Evolutionary conservation across 2,797 vertebrate species (phyloP).

Genomic region (Tenualosa ilisha): DNA sequence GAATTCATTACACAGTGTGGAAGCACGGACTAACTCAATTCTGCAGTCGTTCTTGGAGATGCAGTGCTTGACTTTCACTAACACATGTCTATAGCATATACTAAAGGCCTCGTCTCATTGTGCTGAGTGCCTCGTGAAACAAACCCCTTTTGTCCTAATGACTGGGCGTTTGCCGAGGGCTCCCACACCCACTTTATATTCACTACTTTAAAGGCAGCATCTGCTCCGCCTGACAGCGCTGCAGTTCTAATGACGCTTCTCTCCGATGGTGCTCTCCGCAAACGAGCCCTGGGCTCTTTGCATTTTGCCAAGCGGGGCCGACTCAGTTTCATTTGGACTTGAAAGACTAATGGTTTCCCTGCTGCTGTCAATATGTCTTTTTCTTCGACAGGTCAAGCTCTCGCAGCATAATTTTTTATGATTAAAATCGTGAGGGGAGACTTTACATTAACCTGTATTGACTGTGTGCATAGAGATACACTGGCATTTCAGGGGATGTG

Average conservation of each 20-base stretch:
- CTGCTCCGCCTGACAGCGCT: slow-evolving; percentile 38
- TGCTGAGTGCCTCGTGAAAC: slow-evolving; percentile 27
- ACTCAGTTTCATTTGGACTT: slow-evolving; percentile 20
- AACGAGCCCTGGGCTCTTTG: slow-evolving; percentile 32
- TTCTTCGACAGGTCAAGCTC: not conserved
- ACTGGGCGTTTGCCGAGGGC: not conserved
- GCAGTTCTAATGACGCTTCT: slow-evolving; percentile 42
- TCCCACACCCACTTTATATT: slow-evolving; percentile 37
- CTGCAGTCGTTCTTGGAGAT: not conserved
- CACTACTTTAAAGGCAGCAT: slow-evolving; percentile 33
- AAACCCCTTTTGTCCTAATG: slow-evolving; percentile 11
- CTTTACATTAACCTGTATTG: not conserved
- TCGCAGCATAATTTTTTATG: not conserved
- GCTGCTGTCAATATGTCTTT: not conserved
- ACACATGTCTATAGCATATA: not conserved
- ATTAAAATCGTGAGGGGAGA: not conserved
- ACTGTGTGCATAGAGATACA: not conserved
- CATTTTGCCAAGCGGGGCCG: not conserved
- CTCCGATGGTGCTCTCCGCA: slow-evolving; percentile 32
- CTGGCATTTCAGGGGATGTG: not conserved
- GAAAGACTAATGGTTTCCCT: slow-evolving; percentile 11
- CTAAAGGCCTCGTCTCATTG: slow-evolving; percentile 26
- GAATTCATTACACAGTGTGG: not conserved
- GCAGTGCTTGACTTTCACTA: not conserved
- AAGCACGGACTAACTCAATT: not conserved